Base-by-base conservation (phyloP, 2,113 vertebrate species). In the Lagopus leucura region DNA sequence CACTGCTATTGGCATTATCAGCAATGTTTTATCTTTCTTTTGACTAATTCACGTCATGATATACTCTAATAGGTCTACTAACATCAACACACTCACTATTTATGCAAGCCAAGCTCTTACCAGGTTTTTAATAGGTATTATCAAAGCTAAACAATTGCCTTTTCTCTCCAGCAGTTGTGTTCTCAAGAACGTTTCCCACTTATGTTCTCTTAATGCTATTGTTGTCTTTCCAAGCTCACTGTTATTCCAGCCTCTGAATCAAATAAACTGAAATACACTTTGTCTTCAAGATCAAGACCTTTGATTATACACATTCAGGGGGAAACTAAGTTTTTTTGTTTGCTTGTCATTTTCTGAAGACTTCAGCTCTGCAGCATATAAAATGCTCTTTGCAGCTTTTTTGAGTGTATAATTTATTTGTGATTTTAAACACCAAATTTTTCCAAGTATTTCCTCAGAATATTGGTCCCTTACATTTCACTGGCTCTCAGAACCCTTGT, bases 31-130 rank as follows among this genome's bases (percentile, higher is more conserved):
- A 30, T 60, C 47, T 88, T 58, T 64, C 28, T 54, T 86, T 77
- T 32, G 27, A 86, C 70, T 48, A 50, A 21, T 65, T 90, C 38
- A 86, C 92, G 55, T 70, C 16, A 71, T 66, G 70, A 76, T 16
- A 74, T 71, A 47, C 16, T 70, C 40, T 10, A 24, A 74, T 13
- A 91, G 45, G 45, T 83, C 69, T 88, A 72, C 74, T 88, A 86
- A 74, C 38, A 86, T 90, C 73, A 86, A 60, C 42, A 70, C 11
- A 73, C 19, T 86, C 25, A 42, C 4, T 87, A 38, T 71, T 90
- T 70, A 78, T 57, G n/a, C 48, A 25, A 84, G 42, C 65, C 22
- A 88, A 71, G n/a, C 2, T 81, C 40, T 83, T 66, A 27, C 4
- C 5, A 36, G 22, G 4, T 55, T 88, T 85, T 90, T 57, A 72